A percentile compares a stretch with the other conserved stretches of the same genome.
phyloP scores from a whole-genome alignment of 2,888 invertebrate species.

The Mythimna albipuncta region DNA sequence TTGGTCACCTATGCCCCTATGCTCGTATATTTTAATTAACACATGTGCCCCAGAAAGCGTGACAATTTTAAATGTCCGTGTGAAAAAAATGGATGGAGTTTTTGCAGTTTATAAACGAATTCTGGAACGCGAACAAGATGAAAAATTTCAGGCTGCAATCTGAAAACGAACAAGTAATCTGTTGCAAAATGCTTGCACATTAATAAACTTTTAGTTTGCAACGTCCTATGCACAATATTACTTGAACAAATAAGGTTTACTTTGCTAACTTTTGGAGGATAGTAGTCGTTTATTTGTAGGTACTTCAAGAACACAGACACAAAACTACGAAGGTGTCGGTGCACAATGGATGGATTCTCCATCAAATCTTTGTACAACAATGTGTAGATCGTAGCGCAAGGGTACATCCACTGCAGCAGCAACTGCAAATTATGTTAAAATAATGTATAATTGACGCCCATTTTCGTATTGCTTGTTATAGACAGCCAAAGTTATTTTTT shows the following conservation, averaged over 20 bases:
- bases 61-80: constrained; percentile 27
- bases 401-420: background rate
- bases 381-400: background rate
- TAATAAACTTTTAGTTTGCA: background rate
- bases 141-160: constrained; percentile 6
- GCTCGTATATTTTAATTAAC: constrained; percentile 54
- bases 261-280: background rate
- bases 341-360: background rate
- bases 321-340: background rate
- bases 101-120: constrained; percentile 36
- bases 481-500: background rate
- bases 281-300: background rate
- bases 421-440: background rate
- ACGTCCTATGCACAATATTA: background rate
- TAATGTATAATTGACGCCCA: background rate
- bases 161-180: constrained; percentile 27
- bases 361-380: background rate
- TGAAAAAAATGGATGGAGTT: constrained; percentile 24
- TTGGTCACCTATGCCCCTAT: constrained; percentile 12
- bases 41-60: constrained; percentile 18
- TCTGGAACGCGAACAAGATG: constrained; percentile 15
- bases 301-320: no score
- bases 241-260: background rate
- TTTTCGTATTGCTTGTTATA: background rate
- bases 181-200: background rate